These are phyloP conservation scores for Molothrus ater DNA, from an alignment of 2,797 vertebrate genomes.

Conservation along the genomic window DNA sequence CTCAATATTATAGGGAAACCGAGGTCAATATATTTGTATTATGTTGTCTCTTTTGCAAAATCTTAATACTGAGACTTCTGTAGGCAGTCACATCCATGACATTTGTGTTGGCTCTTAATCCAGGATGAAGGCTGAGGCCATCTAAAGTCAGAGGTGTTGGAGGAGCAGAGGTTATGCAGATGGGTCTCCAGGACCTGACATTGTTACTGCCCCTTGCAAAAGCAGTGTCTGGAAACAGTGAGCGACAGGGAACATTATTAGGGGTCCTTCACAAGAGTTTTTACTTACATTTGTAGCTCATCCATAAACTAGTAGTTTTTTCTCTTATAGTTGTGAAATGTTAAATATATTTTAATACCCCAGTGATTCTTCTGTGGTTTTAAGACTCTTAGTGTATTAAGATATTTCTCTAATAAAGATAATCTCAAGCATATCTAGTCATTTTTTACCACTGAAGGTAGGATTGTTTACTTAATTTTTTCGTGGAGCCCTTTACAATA, in stretches of 20 bases:
- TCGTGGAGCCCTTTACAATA: not conserved
- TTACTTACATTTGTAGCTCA: not conserved
- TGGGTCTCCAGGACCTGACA: not conserved
- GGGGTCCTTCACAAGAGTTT: not conserved
- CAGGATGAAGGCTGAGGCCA: not conserved
- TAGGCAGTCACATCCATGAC: not conserved
- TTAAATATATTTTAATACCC: not conserved
- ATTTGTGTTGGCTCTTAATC: not conserved
- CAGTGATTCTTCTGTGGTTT: not conserved
- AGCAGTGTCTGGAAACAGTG: not conserved
- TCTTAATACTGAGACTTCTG: not conserved
- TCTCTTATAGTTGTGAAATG: not conserved
- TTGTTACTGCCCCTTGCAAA: not conserved
- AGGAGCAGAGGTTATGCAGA: not conserved
- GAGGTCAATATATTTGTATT: not conserved
- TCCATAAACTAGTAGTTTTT: not conserved
- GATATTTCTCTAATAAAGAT: not conserved
- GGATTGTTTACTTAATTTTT: not conserved
- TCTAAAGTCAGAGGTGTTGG: not conserved
- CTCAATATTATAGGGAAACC: not conserved
- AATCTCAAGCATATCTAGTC: not conserved
- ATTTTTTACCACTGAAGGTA: not conserved
- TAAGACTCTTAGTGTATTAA: not conserved
- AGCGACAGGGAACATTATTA: not conserved
- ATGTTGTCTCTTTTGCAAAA: not conserved